Base-by-base conservation (phyloP, 2,113 vertebrate species). In the Romanogobio albipinnatus region DNA sequence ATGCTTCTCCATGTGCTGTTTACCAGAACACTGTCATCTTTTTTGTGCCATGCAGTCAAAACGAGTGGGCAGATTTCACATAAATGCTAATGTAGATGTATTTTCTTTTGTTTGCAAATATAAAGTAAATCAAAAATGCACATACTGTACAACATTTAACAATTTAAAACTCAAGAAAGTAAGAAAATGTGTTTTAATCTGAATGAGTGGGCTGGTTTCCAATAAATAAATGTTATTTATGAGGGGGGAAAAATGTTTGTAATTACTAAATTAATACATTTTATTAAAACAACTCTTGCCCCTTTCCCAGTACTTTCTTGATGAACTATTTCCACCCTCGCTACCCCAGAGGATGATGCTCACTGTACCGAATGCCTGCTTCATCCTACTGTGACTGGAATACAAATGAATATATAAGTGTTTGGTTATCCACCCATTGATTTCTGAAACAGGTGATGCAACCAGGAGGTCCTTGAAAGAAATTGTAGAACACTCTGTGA, bases 1-100 rank as follows among this genome's bases (percentile, higher is more conserved):
- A 82, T 70, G 80, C 62, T 51, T 82, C 64, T 82, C 45, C 49
- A 39, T 71, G 81, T 82, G 81, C 49, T 82, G 49, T 82, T 71
- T 71, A 53, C 64, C 64, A 71, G 64, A 82, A 39, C 66, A 81
- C 45, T 19, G 45, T 81, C 43, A n/a, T 51, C 61, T 29, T 68
- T 45, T 81, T 51, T 66, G 61, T 66, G 78, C 61, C 78, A 22
- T 51, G 78, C 45, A 81, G 24, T 76, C 49, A 19, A 76, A 76
- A 53, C 29, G 74, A 29, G 49, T 53, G 74, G 74, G 47, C 74
- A 53, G 74, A 29, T 53, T 76, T 76, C 74, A 76, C 14, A 68
- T 68, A 39, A 53, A 43, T 78, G 53, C 24, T 61, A 24, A 15
- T 58, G 9, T 24, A n/a, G 11, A 78, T 59, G 33, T 33, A 64